A percentile compares a stretch with the other conserved stretches of the same genome.
Conservation (phyloP, 2,888 invertebrate genomes). For the Cephus pygmeus region DNA sequence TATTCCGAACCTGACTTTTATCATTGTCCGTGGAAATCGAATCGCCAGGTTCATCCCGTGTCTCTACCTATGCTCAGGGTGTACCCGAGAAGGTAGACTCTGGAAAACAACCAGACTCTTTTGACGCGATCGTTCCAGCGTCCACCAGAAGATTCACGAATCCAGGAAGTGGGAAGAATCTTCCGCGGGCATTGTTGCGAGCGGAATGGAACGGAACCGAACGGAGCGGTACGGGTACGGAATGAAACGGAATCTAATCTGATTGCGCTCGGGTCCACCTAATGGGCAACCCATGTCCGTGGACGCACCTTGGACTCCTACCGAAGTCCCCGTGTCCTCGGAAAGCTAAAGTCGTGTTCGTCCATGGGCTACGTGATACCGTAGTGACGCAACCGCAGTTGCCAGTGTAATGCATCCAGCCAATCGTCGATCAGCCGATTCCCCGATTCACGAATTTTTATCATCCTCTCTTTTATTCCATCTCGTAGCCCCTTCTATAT, state of each 20-base stretch:
- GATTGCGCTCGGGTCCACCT: constrained; percentile 62
- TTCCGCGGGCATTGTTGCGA: neutral
- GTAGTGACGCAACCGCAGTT: constrained; percentile 44
- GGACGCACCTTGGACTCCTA: constrained; percentile 57
- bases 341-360: constrained; percentile 59
- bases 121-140: no score
- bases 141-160: neutral
- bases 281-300: constrained; percentile 66
- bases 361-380: constrained; percentile 44
- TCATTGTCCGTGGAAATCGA: no score
- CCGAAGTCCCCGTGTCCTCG: constrained; percentile 24
- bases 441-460: no score
- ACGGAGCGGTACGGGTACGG: constrained; percentile 10
- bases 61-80: no score
- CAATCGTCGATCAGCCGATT: no score
- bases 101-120: no score
- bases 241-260: constrained; percentile 63
- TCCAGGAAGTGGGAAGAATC: constrained; percentile 19
- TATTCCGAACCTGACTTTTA: no score
- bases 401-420: constrained; percentile 30
- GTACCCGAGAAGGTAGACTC: no score
- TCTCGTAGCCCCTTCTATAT: no score
- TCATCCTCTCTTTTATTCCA: no score
- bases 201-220: neutral
- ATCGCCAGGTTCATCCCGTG: no score